Conservation (phyloP, 2,888 invertebrate species). For the Tortricodes alternella region DNA sequence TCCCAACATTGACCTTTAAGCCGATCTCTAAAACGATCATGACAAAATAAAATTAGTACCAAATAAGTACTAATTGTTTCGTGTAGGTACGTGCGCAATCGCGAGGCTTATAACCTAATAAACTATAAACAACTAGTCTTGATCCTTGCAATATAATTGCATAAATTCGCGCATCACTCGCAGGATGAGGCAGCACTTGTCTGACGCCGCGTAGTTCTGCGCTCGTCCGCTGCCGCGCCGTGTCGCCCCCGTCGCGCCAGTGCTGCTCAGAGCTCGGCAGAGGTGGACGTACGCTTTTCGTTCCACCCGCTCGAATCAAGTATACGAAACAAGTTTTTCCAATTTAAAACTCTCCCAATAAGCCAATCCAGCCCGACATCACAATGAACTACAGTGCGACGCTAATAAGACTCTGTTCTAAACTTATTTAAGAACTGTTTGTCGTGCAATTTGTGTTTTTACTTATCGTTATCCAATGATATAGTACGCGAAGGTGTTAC, state of each 20-base stretch:
- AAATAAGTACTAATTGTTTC: background rate
- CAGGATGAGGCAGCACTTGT: slow-evolving; percentile 15
- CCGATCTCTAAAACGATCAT: too few species aligned
- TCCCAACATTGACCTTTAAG: too few species aligned
- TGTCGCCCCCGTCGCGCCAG: slow-evolving; percentile 70
- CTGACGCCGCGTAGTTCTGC: slow-evolving; percentile 62
- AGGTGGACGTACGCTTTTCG: slow-evolving; percentile 61
- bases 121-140: slow-evolving; percentile 52
- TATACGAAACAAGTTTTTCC: slow-evolving; percentile 75
- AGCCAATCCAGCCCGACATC: slow-evolving; percentile 41
- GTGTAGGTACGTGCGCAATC: background rate
- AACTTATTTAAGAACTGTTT: slow-evolving; percentile 55
- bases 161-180: slow-evolving; percentile 38
- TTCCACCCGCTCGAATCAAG: slow-evolving; percentile 40
- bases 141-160: slow-evolving; percentile 49
- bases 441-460: slow-evolving; percentile 69
- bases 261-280: slow-evolving; percentile 57
- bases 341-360: slow-evolving; percentile 39
- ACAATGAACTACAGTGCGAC: slow-evolving; percentile 62
- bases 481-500: slow-evolving; percentile 63
- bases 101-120: slow-evolving; percentile 49
- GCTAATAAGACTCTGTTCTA: slow-evolving; percentile 49
- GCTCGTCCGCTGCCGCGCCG: slow-evolving; percentile 48
- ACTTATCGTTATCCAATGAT: slow-evolving; percentile 65
- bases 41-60: too few species aligned